Base-by-base conservation (phyloP, 2,888 invertebrate species). In the Polydrusus cervinus region DNA sequence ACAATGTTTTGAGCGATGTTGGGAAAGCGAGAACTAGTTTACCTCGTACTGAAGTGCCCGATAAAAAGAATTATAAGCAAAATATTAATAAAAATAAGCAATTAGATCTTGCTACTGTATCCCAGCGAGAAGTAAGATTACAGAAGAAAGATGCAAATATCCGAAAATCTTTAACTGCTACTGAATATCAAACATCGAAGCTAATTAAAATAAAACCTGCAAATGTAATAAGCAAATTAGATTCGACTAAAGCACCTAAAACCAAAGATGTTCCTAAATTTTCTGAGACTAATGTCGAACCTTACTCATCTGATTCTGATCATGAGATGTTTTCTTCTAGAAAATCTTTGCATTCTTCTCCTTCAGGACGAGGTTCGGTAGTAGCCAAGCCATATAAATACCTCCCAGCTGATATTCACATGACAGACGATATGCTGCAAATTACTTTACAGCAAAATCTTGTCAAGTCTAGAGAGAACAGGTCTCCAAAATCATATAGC, bases 391-490 rank as follows among this genome's bases (percentile, higher is more conserved):
- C 25, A n/a, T 78, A 77, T 64, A 81, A 79, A 38, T 80, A 82
- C 64, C 79, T 79, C 49, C 77, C 82, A 34, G 84, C 86, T 38
- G 86, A 87, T 79, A 88, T 88, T 55, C 81, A 84, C 13, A 88
- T 88, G 87, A 86, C 82, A 34, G 88, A 86, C 78, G 88, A 88
- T 77, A 80, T 88, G 2, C 78, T 88, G 25, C 85, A 88, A 82
- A 85, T 88, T 10, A 88, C 87, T 18, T 81, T 88, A n/a, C 84
- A 82, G 47, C 81, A 82, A 78, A 78, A 20, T 55, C 55, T 14
- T 14, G 13, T 16, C 10, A 30, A 43, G 55, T 53, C 61, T 30
- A 69, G 20, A 10, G 25, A 45, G 14, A 53, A 40, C 62, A 76
- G 60, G 43, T 61, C 53, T 20, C 43, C 61, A 47, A 74, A 76